A percentile compares a stretch with the other conserved stretches of the same genome.
phyloP scores from a whole-genome alignment of 2,797 vertebrate species.

The Scleropages formosus region DNA sequence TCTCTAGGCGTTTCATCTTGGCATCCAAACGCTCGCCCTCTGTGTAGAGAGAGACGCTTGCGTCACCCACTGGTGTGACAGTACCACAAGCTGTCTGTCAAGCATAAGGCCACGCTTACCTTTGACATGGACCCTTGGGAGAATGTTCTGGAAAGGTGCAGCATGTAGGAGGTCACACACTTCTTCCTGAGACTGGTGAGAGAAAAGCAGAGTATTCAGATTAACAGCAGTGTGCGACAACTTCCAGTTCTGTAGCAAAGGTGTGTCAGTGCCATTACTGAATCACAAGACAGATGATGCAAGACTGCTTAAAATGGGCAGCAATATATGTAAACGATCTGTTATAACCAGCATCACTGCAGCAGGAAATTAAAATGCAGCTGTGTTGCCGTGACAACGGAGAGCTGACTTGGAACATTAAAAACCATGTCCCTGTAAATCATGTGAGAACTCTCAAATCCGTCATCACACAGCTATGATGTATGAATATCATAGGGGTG shows the following conservation, averaged over 20 bases:
- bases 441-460: too few species aligned
- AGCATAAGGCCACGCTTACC: slow-evolving; percentile 62
- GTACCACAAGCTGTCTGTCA: background rate
- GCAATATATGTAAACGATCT: background rate
- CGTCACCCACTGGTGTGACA: background rate
- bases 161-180: slow-evolving; percentile 95
- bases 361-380: slow-evolving; percentile 17
- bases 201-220: slow-evolving; percentile 14
- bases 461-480: too few species aligned
- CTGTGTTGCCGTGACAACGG: slow-evolving; percentile 42
- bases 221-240: background rate
- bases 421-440: background rate
- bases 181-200: slow-evolving; percentile 87
- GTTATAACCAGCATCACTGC: background rate
- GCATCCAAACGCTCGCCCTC: slow-evolving; percentile 96
- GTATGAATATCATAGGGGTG: too few species aligned
- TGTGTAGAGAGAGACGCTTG: slow-evolving; percentile 52
- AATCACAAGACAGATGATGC: too few species aligned
- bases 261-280: too few species aligned
- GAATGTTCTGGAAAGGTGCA: slow-evolving; percentile 95
- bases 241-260: too few species aligned
- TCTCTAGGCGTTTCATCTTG: slow-evolving; percentile 98
- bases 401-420: background rate
- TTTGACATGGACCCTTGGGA: slow-evolving; percentile 95
- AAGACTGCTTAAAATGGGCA: background rate